Evolutionary conservation across 2,888 invertebrate genomes (phyloP).

Genomic region (Hyalella azteca): DNA sequence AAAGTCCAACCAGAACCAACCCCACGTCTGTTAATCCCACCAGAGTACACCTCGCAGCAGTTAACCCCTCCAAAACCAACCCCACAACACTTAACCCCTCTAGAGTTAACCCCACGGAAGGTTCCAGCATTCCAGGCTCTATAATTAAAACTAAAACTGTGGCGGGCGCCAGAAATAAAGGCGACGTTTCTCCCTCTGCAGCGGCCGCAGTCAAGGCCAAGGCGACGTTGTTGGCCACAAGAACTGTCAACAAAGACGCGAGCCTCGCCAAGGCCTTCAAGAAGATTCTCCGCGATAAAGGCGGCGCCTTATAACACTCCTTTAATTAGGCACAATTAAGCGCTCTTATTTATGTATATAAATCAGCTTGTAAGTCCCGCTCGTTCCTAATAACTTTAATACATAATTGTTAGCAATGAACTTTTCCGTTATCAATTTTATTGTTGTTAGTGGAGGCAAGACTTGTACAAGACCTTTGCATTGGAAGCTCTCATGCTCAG

Average conservation of each 20-base stretch:
- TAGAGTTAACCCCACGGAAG: neutral
- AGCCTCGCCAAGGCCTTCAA: slow-evolving; percentile 8
- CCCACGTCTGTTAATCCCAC: no score
- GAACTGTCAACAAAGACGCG: neutral
- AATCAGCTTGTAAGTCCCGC: no score
- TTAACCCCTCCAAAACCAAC: neutral
- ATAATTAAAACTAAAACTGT: slow-evolving; percentile 1
- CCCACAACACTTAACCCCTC: neutral
- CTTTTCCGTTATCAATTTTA: no score
- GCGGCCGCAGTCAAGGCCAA: neutral
- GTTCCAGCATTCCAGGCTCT: neutral
- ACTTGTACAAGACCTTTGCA: no score
- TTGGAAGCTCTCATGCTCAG: no score
- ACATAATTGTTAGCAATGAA: no score
- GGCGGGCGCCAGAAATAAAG: no score
- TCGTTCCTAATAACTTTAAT: no score
- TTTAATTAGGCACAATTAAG: neutral
- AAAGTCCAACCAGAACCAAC: neutral
- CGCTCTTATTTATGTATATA: no score
- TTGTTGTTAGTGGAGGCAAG: no score
- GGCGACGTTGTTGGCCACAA: neutral
- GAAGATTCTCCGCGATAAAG: neutral
- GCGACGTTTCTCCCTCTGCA: no score
- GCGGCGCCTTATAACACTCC: neutral
- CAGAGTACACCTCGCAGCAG: no score